phyloP scores from a whole-genome alignment of 2,113 vertebrate species.

The Bufo gargarizans region DNA sequence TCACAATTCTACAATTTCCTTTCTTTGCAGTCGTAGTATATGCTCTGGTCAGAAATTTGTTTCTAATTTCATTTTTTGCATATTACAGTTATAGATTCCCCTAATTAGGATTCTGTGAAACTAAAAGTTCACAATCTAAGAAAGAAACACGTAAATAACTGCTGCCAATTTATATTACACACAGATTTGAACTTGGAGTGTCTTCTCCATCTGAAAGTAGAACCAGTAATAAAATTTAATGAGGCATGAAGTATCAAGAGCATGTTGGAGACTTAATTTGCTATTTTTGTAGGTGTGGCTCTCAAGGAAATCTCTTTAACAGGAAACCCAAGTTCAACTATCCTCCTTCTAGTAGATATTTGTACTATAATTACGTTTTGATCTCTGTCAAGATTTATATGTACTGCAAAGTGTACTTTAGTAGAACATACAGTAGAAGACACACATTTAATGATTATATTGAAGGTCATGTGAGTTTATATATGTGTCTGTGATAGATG shows the following conservation, averaged over 20 bases:
- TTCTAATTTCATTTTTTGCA: neutral
- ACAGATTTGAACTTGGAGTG: neutral
- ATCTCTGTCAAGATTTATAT: neutral
- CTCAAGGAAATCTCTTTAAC: neutral
- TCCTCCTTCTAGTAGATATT: neutral
- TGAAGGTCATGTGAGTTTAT: neutral
- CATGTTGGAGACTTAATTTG: neutral
- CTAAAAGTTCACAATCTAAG: neutral
- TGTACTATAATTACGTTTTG: neutral
- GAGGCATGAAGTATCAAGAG: neutral
- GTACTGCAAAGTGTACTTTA: neutral
- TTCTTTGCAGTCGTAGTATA: no score
- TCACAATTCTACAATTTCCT: no score
- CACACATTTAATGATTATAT: neutral
- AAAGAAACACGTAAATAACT: neutral
- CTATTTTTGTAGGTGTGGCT: neutral
- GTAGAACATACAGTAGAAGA: neutral
- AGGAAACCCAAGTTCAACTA: neutral
- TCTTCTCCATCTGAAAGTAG: neutral
- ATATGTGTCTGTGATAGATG: neutral
- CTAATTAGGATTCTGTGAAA: neutral
- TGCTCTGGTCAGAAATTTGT: neutral
- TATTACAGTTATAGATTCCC: neutral
- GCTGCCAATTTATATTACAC: neutral
- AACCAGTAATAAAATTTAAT: neutral